Conservation (phyloP, 2,113 vertebrate genomes). For the Megaceryle maxima region DNA sequence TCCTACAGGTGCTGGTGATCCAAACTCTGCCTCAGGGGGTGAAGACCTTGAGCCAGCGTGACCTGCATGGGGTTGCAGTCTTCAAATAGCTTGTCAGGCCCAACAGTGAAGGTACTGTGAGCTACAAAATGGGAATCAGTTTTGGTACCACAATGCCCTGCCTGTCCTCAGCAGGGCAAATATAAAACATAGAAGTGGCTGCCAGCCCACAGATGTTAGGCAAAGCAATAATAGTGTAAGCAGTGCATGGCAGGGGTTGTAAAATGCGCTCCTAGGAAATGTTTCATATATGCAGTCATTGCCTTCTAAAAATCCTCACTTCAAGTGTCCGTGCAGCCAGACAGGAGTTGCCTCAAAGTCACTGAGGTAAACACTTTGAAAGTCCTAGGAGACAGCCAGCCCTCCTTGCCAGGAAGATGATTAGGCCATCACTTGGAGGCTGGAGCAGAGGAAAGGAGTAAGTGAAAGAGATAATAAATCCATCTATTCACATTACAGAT, state of each 20-base stretch:
- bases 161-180: background rate
- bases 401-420: background rate
- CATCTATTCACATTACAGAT: background rate
- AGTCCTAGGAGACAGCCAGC: background rate
- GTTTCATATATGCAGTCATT: background rate
- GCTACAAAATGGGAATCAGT: background rate
- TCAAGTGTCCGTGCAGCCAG: background rate
- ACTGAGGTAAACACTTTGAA: background rate
- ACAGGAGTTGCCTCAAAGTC: background rate
- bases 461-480: slow-evolving; percentile 7
- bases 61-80: background rate
- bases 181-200: background rate
- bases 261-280: background rate
- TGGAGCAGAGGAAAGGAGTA: background rate
- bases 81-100: background rate
- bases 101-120: background rate
- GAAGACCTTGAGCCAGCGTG: background rate
- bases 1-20: background rate
- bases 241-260: background rate
- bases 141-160: background rate
- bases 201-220: background rate
- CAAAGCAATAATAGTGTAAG: background rate
- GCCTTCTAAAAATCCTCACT: background rate
- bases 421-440: background rate
- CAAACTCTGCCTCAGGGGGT: background rate